Conservation (phyloP, 2,113 vertebrate genomes). For the Microcebus ravelobensis region DNA sequence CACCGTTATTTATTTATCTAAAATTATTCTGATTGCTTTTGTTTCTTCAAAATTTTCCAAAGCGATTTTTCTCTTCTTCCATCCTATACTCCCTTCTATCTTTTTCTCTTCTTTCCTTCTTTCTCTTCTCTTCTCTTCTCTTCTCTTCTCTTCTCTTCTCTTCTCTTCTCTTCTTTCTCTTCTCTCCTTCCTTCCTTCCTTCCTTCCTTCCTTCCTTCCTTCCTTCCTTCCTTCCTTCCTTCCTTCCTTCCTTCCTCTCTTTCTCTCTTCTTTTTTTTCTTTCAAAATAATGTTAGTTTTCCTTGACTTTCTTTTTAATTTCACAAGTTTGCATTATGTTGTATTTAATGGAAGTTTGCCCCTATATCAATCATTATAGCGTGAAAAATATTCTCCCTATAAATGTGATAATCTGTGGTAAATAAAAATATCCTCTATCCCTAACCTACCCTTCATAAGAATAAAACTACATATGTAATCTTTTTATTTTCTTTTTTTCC, state of each 20-base stretch:
- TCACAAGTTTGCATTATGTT: background rate
- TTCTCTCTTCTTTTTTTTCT: too few species aligned
- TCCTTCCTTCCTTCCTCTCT: background rate
- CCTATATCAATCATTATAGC: background rate
- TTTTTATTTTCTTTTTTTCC: background rate
- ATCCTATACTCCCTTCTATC: background rate
- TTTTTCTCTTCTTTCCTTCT: background rate
- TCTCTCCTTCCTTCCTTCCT: background rate
- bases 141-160: background rate
- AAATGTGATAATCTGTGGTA: background rate
- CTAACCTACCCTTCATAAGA: background rate
- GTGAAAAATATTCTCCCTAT: background rate
- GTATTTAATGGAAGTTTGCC: background rate
- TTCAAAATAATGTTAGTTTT: background rate
- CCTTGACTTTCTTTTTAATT: background rate
- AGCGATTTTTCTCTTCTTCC: background rate
- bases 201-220: too few species aligned
- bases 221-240: too few species aligned
- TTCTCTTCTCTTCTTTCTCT: too few species aligned
- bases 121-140: background rate
- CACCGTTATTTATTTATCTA: constrained; percentile 25
- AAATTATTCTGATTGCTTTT: constrained; percentile 22
- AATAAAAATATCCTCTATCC: background rate
- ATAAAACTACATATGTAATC: background rate
- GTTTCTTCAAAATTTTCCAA: background rate